These are phyloP conservation scores for Synaphobranchus kaupii DNA, from an alignment of 2,797 vertebrate genomes.

Conservation along the genomic window DNA sequence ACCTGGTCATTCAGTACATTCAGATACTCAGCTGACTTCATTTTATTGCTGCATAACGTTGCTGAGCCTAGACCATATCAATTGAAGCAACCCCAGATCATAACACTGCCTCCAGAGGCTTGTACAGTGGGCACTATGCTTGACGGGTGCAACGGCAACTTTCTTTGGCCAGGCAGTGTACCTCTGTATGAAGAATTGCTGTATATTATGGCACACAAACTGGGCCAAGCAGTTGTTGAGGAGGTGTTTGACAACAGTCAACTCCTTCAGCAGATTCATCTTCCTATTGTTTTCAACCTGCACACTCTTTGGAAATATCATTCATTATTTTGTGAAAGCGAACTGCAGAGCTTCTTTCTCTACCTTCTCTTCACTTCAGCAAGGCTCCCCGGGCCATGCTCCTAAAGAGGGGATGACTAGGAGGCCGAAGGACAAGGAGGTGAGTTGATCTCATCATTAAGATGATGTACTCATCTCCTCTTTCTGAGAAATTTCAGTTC, in stretches of 20 bases:
- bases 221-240: too few relatives aligned
- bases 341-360: not conserved
- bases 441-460: conserved; percentile 39
- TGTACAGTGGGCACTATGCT: too few relatives aligned
- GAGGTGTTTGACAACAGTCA: too few relatives aligned
- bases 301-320: not conserved
- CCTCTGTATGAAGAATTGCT: conserved; percentile 90
- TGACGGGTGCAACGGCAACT: too few relatives aligned
- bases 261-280: not conserved
- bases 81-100: too few relatives aligned
- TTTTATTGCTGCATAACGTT: too few relatives aligned
- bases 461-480: not conserved
- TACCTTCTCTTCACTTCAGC: conserved; percentile 45
- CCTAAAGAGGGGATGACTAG: conserved; percentile 72
- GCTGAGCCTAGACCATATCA: too few relatives aligned
- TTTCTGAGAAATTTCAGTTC: not conserved
- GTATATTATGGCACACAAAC: conserved; percentile 73
- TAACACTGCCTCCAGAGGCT: too few relatives aligned
- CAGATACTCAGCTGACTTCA: too few relatives aligned
- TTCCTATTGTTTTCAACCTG: not conserved
- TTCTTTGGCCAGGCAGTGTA: too few relatives aligned
- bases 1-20: too few relatives aligned
- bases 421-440: conserved; percentile 61
- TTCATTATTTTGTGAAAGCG: conserved; percentile 8
- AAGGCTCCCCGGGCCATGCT: conserved; percentile 53